phyloP scores from a whole-genome alignment of 2,888 invertebrate species.

The Pardosa pseudoannulata region DNA sequence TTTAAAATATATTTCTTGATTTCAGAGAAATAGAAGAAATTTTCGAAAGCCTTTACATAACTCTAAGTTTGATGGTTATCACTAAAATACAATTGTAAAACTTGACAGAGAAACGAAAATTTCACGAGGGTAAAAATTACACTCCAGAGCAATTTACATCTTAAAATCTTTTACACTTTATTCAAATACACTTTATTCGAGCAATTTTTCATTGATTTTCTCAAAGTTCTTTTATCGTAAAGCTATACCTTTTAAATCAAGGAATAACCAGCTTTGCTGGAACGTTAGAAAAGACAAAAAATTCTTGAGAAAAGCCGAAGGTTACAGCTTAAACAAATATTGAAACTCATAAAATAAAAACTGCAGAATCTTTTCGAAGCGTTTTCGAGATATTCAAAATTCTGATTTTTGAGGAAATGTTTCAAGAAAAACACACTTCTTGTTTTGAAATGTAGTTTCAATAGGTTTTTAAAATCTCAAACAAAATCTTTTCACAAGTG shows the following conservation, averaged over 20 bases:
- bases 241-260: background rate
- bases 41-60: too few species aligned
- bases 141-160: background rate
- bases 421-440: conserved; percentile 3
- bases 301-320: conserved; percentile 5
- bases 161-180: background rate
- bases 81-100: background rate
- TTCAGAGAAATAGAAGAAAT: too few species aligned
- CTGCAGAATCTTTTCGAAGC: conserved; percentile 36
- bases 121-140: background rate
- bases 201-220: background rate
- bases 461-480: background rate
- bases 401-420: conserved; percentile 31
- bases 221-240: background rate
- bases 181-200: background rate
- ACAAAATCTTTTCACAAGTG: background rate
- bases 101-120: background rate
- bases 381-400: conserved; percentile 39
- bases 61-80: too few species aligned
- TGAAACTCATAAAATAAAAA: conserved; percentile 34
- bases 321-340: conserved; percentile 57
- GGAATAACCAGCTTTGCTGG: background rate
- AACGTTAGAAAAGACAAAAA: conserved; percentile 4
- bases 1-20: too few species aligned
- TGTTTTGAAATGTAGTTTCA: background rate